A percentile compares a stretch with the other conserved stretches of the same genome.
Evolutionary conservation across 2,113 vertebrate genomes (phyloP).

Genomic region (Taurulus bubalis): DNA sequence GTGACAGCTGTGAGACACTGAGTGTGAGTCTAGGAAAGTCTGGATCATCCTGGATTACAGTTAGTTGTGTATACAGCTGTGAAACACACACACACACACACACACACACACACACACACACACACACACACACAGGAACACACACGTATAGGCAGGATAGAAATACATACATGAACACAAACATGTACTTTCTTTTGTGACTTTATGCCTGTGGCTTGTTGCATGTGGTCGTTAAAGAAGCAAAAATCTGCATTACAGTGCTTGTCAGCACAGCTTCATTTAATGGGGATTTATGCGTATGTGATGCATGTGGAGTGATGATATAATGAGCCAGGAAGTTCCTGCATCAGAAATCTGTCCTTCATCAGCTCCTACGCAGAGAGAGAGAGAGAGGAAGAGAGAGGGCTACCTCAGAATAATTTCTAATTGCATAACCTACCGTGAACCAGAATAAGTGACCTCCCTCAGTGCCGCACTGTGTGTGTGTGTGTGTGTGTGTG

Average conservation of each 20-base stretch:
- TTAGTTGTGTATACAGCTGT: conserved; percentile 75
- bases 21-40: conserved; percentile 82
- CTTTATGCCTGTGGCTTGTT: conserved; percentile 10
- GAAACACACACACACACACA: conserved; percentile 32
- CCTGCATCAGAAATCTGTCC: conserved; percentile 34
- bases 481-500: conserved; percentile 19
- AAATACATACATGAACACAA: conserved; percentile 39
- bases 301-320: conserved; percentile 31
- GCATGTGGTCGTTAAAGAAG: conserved; percentile 8
- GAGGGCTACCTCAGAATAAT: conserved; percentile 10
- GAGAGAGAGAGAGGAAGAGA: conserved; percentile 24
- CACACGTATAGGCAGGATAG: conserved; percentile 3
- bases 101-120: conserved; percentile 20
- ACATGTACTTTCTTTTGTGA: conserved; percentile 17
- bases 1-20: conserved; percentile 83
- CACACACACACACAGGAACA: conserved; percentile 27
- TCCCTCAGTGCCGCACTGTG: conserved; percentile 5
- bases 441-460: conserved; percentile 27
- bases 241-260: not conserved
- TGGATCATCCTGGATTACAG: conserved; percentile 86
- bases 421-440: conserved; percentile 49
- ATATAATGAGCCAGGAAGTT: conserved; percentile 58
- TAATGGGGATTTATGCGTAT: conserved; percentile 22
- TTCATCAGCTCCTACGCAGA: conserved; percentile 38
- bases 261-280: conserved; percentile 33